Base-by-base conservation (phyloP, 1,140 invertebrate genomes). In the Drosophila erecta region DNA sequence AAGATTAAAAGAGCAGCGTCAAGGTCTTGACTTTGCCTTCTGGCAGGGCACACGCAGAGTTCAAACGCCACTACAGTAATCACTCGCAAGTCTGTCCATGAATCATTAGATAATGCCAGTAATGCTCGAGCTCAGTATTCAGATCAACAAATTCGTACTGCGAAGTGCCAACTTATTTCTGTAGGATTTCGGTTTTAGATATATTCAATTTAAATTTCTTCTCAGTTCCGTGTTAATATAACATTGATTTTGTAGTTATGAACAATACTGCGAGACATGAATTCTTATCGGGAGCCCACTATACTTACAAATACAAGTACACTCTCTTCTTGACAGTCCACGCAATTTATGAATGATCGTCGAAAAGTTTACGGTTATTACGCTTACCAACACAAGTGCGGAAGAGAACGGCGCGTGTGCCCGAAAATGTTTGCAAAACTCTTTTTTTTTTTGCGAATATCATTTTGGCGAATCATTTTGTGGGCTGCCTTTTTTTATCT, bases 341-440 rank as follows among this genome's bases (percentile, higher is more conserved):
- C 61, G 66, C 79, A 87, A 76, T 87, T 87, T 87, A 87, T 87
- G 84, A 87, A 87, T 89, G 83, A 87, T 87, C 84, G 71, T 40
- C 71, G 30, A 61, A 69, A 76, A 76, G 83, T 79, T 76, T 79
- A 83, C 57, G 83, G 79, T 81, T 76, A 76, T 89, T 79, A 87
- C 17, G 17, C 17, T 17, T 17, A 87, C 83, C 65, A 79, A 87
- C 40, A 86, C 79, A 85, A 78, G 79, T 43, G 73, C 74, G 44
- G 37, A 38, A 38, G 17, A 38, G 14, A 38, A 12, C 17, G 40
- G 73, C 72, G 73, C 67, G 67, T 71, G 67, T 71, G 65, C 51
- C 65, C 53, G 17, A 57, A 71, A 76, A 76, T 83, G 70, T 81
- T 85, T 67, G 80, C 80, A 74, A 50, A 80, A 77, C 40, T 55